Conservation (phyloP, 2,888 invertebrate species). For the Pocota personata region DNA sequence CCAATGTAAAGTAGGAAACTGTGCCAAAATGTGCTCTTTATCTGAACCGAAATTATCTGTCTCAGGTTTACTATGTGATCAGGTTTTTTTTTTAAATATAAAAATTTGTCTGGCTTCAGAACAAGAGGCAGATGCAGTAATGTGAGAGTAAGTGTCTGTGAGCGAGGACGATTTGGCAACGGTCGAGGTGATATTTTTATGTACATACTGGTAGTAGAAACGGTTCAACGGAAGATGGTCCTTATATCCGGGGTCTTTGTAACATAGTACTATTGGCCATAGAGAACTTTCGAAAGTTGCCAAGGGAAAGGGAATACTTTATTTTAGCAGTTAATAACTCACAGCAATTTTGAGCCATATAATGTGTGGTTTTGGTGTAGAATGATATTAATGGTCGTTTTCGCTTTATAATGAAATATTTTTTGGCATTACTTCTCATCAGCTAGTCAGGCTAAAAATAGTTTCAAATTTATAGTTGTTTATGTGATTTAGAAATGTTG, state of each 20-base stretch:
- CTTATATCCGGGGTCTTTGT: not conserved
- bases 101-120: not conserved
- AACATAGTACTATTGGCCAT: not conserved
- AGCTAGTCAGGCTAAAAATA: not conserved
- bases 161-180: not conserved
- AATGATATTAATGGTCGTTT: not conserved
- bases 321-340: not conserved
- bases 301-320: not conserved
- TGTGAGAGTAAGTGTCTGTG: not conserved
- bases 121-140: not conserved
- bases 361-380: not conserved
- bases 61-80: not conserved
- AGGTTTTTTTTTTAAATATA: not conserved
- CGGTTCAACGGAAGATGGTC: not conserved
- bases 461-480: no score
- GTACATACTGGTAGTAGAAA: no score
- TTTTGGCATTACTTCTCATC: not conserved
- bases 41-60: not conserved
- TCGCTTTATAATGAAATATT: not conserved
- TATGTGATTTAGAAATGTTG: no score
- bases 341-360: not conserved
- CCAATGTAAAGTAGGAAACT: slow-evolving; percentile 7
- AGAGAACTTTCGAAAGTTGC: not conserved
- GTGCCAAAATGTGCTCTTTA: slow-evolving; percentile 4
- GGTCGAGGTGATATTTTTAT: slow-evolving; percentile 2